Evolutionary conservation across 2,113 vertebrate species (phyloP), one percentile per base, ranked within the genome.

Genomic region (Symphodus melops): DNA sequence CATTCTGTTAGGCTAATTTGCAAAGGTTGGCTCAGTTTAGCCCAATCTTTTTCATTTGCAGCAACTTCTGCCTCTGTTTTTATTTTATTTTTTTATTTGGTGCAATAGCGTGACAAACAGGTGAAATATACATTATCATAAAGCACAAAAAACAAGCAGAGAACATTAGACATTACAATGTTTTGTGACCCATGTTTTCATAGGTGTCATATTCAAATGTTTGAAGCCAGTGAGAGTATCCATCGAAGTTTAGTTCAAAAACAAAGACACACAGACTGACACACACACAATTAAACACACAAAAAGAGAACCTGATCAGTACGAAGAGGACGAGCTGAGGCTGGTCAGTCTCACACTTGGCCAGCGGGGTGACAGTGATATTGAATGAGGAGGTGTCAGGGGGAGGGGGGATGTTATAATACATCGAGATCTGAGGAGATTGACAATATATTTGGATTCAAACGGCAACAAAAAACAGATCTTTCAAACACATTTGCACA

Each of bases 371-470:
- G 6, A 87, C 56, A 0, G 81, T 61, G 82, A 95, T 25, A 82
- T 59, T 81, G 79, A 94, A 94, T 53, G 86, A 72, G 1, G 92
- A 83, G 71, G 75, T 89, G 60, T 91, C 88, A 0, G 86, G 68
- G 19, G 92, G 87, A 87, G 93, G 93, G 0, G 93, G 93, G 58
- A 94, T 69, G 86, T 95, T 94, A 89, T 92, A 94, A 19, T 85
- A 57, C 79, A 92, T 44, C 23, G 91, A 86, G 44, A 95, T 92
- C 94, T 95, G 86, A 6, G 66, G 77, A 60, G 60, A 71, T n/a
- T 14, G 8, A n/a, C 14, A 17, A 6, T 17, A 17, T 9, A 51
- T n/a, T 51, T n/a, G 2, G 8, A 51, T 20, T 51, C 48, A 51
- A 51, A n/a, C 19, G 9, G 20, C 19, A n/a, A n/a, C 17, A 44